These are phyloP conservation scores for Cylas formicarius DNA, from an alignment of 1,140 invertebrate genomes.

Conservation along the genomic window DNA sequence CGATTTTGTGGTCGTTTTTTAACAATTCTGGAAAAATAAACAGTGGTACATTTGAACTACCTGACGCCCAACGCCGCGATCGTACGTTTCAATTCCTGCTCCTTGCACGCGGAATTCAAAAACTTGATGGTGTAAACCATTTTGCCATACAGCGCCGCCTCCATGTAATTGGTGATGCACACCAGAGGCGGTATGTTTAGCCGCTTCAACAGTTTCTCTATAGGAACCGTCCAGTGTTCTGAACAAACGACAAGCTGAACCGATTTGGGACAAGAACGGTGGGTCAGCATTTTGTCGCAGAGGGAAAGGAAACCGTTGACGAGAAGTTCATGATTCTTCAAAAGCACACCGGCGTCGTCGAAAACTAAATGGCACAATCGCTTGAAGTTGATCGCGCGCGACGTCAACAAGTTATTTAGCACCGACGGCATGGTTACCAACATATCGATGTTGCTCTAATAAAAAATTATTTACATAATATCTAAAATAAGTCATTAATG, in stretches of 20 bases:
- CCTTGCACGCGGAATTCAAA: constrained; percentile 18
- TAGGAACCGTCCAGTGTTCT: constrained; percentile 27
- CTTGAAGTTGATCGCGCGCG: constrained; percentile 30
- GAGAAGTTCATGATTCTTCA: constrained; percentile 20
- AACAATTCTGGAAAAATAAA: constrained; percentile 25
- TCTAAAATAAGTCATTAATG: background rate
- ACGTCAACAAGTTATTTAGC: constrained; percentile 22
- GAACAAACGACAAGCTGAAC: constrained; percentile 32
- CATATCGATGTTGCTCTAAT: constrained; percentile 27
- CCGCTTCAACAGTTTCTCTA: constrained; percentile 28
- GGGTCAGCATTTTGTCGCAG: background rate
- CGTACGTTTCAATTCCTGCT: constrained; percentile 20
- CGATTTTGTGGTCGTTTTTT: constrained; percentile 24
- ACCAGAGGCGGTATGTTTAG: constrained; percentile 29
- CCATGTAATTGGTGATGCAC: constrained; percentile 32
- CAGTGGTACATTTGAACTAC: background rate
- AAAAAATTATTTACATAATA: constrained; percentile 9
- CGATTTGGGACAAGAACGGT: constrained; percentile 17
- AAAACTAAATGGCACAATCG: constrained; percentile 34
- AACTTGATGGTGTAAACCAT: constrained; percentile 27
- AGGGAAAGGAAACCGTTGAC: constrained; percentile 19
- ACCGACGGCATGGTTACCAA: constrained; percentile 31
- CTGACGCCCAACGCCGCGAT: constrained; percentile 1
- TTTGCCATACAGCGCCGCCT: constrained; percentile 34
- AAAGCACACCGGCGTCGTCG: constrained; percentile 28